Percentiles rank a stretch among this genome's conserved stretches.
These are phyloP conservation scores for Anoplolepis gracilipes DNA, from an alignment of 1,140 invertebrate species.

Conservation along the genomic window DNA sequence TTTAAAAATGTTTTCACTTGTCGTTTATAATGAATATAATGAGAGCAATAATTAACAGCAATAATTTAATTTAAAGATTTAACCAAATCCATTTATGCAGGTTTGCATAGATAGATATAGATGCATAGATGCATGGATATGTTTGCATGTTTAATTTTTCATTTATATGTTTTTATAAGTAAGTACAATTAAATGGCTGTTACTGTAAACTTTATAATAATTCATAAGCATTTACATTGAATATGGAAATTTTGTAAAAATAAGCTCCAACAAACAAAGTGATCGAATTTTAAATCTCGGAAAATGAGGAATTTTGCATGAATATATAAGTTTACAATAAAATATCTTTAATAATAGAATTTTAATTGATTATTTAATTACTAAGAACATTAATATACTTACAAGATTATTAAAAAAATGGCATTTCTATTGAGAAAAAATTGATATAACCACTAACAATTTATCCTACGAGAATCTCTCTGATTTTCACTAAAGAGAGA, in stretches of 20 bases:
- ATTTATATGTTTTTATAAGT: constrained; percentile 1
- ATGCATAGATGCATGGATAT: too few relatives aligned
- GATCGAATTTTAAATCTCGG: constrained; percentile 1
- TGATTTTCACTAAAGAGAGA: too few relatives aligned
- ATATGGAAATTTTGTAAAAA: background rate
- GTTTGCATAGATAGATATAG: background rate
- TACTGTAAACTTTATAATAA: background rate
- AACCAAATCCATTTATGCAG: background rate
- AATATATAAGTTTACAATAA: background rate
- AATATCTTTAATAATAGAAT: constrained; percentile 4
- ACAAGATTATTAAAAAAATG: background rate
- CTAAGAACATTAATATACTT: background rate
- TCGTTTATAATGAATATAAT: background rate
- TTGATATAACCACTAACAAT: background rate
- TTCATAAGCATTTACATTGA: background rate
- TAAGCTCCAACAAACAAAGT: background rate
- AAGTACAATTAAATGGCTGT: constrained; percentile 17
- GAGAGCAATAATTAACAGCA: background rate
- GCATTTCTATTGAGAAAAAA: background rate
- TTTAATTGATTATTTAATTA: constrained; percentile 18
- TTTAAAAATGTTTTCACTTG: background rate
- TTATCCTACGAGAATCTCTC: background rate
- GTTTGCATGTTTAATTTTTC: constrained; percentile 1
- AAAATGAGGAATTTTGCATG: background rate
- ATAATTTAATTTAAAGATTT: background rate